Conservation (phyloP, 2,113 vertebrate species). For the Seriola quinqueradiata region DNA sequence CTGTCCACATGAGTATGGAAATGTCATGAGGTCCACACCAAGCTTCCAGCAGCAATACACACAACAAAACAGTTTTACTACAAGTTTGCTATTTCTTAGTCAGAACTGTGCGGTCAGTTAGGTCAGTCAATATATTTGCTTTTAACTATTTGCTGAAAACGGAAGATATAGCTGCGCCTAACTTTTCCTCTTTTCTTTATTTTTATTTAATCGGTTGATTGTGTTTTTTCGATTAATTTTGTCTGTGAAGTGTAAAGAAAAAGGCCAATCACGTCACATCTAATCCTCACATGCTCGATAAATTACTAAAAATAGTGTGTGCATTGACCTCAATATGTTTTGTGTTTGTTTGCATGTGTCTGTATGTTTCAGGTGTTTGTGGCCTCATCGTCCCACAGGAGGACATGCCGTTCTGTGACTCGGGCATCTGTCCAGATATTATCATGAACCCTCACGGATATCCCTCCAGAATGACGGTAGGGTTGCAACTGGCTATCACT, state of each 20-base stretch:
- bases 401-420: slow-evolving; percentile 98
- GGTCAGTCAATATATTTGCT: neutral
- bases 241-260: neutral
- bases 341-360: neutral
- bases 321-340: neutral
- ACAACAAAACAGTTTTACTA: slow-evolving; percentile 11
- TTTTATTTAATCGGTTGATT: neutral
- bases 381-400: slow-evolving; percentile 98
- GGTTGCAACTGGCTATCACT: slow-evolving; percentile 22
- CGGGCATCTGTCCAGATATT: slow-evolving; percentile 98
- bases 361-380: slow-evolving; percentile 90
- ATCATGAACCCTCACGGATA: slow-evolving; percentile 99
- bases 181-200: neutral
- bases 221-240: neutral
- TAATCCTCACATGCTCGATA: neutral
- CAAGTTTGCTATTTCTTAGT: neutral
- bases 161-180: neutral
- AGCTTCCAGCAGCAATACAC: slow-evolving; percentile 11
- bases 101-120: neutral
- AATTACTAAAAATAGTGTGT: too few relatives aligned
- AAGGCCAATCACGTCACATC: neutral
- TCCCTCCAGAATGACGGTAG: slow-evolving; percentile 98
- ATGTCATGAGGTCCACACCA: slow-evolving; percentile 53
- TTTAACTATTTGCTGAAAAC: neutral
- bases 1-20: slow-evolving; percentile 70